Percentiles rank a stretch among this genome's conserved stretches.
phyloP scores from a whole-genome alignment of 2,113 vertebrate genomes.

The Dipodomys merriami region DNA sequence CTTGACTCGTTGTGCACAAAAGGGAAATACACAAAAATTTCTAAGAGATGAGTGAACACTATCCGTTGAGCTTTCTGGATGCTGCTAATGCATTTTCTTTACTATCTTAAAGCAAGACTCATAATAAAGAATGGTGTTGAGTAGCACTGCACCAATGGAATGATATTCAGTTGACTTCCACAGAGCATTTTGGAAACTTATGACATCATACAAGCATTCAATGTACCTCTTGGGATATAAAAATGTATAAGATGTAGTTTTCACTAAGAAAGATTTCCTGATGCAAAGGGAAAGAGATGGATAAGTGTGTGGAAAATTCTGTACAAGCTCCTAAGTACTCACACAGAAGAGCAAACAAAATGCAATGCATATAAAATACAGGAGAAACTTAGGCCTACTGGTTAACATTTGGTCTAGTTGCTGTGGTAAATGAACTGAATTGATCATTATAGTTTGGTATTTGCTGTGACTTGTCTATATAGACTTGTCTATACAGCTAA shows the following conservation, averaged over 20 bases:
- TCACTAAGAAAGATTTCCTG: background rate
- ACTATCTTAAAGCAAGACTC: background rate
- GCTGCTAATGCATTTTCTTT: background rate
- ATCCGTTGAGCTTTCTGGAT: background rate
- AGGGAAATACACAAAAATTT: background rate
- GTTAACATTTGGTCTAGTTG: background rate
- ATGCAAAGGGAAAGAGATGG: background rate
- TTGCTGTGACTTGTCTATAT: slow-evolving; percentile 26
- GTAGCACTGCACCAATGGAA: background rate
- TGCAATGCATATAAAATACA: background rate
- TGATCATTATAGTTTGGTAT: background rate
- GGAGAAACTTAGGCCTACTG: background rate
- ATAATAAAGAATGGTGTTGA: background rate
- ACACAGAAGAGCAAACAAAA: slow-evolving; percentile 25
- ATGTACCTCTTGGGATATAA: background rate
- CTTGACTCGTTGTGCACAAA: background rate
- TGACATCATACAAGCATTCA: background rate
- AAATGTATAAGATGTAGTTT: background rate
- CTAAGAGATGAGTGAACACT: background rate
- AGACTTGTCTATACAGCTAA: background rate
- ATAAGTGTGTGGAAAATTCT: background rate
- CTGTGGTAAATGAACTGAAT: background rate
- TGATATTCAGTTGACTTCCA: background rate
- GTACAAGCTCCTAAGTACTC: background rate
- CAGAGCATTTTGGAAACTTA: background rate